Evolutionary conservation across 2,113 vertebrate genomes (phyloP), one percentile per base, ranked within the genome.

Genomic region (Brevimyrus niger): DNA sequence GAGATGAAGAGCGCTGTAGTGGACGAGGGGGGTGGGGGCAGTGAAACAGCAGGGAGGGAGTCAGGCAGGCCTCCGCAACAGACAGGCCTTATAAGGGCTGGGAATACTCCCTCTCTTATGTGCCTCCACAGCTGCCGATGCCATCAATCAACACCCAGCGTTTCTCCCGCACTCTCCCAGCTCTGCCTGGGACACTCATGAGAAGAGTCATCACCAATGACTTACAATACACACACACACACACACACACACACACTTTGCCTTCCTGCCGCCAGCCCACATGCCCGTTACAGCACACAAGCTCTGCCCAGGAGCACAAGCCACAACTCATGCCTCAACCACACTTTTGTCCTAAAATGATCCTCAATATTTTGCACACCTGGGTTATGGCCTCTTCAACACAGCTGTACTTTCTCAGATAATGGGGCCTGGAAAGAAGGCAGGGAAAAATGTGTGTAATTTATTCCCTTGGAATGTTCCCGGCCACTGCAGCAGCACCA

Each of bases 341-440:
- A 80, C 11, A 42, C 4, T 80, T 42, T 38, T 42, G 15, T 8
- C 35, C 15, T 80, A 38, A 80, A 80, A 80, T 42, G 73, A 80
- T 5, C 73, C 35, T 35, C 13, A 15, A 80, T 42, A 19, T 80
- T 42, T 80, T 19, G 35, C 17, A 42, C 73, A 80, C 35, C 73
- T 80, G 35, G 35, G 15, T 80, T 42, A 80, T 19, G 35, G 73
- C 73, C 73, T 42, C 73, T 80, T 42, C 35, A 13, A 47, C 82
- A 84, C 82, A 85, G 83, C 83, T 85, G 83, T 13, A 86, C n/a
- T 48, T 85, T 23, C 82, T 86, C n/a, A 86, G 46, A 86, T 86
- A 50, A 50, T 48, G 47, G 4, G 11, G 23, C 21, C 48, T 86
- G 44, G 83, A 86, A 31, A 86, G n/a, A 9, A n/a, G n/a, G 83